Base-by-base conservation (phyloP, 2,888 invertebrate species). In the Sminthurides aquaticus region DNA sequence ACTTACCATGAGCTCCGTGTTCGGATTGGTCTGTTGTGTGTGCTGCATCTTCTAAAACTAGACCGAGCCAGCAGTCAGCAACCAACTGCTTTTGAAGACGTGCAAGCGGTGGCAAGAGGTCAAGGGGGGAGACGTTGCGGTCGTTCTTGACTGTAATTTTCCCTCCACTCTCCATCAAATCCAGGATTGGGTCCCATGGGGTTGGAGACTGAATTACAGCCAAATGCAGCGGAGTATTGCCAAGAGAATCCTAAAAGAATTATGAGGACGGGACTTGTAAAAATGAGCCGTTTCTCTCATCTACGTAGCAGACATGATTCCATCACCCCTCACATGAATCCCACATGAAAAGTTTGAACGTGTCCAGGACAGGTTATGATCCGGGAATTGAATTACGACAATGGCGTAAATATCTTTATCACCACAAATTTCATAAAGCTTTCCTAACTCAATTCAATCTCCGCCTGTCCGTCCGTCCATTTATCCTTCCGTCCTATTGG, bases 141-240 rank as follows among this genome's bases (percentile, higher is more conserved):
- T 79, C 77, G 77, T 84, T 84, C 58, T 76, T 72, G 57, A 78
- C 69, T 64, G 78, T 76, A 57, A 82, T 79, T 72, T 77, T 77
- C 22, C 81, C 82, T 28, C 83, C 83, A 67, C 79, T 78, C 75
- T 82, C 81, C 69, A 83, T 76, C 70, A 84, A 77, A 69, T 80
- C 79, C 54, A 80, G 77, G 56, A 82, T 80, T 72, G 81, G 81
- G 65, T 82, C 81, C 80, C 82, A 81, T 56, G 81, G 81, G 60
- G 82, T 79, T 65, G 80, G 81, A n/a, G 80, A 79, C 72, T 82
- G 81, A 64, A 81, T 79, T 52, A 82, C 81, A 27, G 83, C 82
- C 60, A 84, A 76, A 75, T 84, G 84, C 24, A 85, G 78, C 1
- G 84, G 83, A 20, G 84, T 82, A 75, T 83, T 82, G 24, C 84